These are phyloP conservation scores for Bombus consobrinus DNA, from an alignment of 1,140 invertebrate species.

Conservation along the genomic window DNA sequence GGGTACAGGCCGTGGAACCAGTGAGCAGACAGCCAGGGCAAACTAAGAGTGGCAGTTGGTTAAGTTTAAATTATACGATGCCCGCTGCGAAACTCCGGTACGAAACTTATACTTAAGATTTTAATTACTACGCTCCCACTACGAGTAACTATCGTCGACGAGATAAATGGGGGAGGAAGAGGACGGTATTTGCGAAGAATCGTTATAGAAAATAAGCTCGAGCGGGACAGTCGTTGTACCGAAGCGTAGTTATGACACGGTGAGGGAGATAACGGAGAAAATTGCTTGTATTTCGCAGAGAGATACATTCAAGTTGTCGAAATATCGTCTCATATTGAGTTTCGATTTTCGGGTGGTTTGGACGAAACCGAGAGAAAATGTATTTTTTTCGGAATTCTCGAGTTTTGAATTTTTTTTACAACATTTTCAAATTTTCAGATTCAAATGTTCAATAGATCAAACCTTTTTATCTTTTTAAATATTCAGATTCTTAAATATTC, in stretches of 20 bases:
- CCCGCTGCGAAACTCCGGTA: background rate
- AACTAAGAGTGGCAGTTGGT: conserved; percentile 45
- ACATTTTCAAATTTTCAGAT: no score
- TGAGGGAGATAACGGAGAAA: background rate
- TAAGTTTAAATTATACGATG: conserved; percentile 50
- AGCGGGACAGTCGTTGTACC: background rate
- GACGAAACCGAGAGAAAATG: no score
- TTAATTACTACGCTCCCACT: conserved; percentile 29
- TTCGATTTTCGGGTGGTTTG: no score
- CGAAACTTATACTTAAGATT: conserved; percentile 41
- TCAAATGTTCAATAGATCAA: no score
- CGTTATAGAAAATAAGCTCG: conserved; percentile 9
- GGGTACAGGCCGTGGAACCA: background rate
- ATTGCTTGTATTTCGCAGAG: background rate
- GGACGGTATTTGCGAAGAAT: conserved; percentile 12
- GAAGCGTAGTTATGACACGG: no score
- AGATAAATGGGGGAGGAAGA: no score
- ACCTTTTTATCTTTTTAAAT: no score
- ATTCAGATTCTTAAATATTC: no score
- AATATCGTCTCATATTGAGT: no score
- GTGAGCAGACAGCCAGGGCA: background rate
- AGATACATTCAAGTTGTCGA: background rate
- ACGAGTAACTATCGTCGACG: background rate
- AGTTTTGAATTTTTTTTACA: no score
- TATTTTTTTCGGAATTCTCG: no score